Evolutionary conservation across 2,888 invertebrate genomes (phyloP), one percentile per base, ranked within the genome.

Genomic region (Lysandra bellargus): DNA sequence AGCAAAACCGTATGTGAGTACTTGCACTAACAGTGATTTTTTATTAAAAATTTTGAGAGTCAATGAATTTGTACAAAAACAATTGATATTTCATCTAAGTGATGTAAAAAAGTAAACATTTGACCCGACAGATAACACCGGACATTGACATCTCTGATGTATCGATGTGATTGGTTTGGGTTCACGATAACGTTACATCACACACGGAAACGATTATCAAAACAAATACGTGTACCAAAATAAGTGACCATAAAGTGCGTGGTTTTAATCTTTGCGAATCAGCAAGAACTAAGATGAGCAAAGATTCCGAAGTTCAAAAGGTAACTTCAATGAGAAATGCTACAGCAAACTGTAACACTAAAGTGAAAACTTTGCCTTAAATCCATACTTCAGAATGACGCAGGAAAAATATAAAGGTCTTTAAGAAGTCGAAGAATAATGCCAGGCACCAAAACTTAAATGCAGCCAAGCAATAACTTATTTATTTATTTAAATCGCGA

Each of bases 121-220:
- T 91, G 91, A 91, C 91, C 91, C 83, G 83, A 81, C 83, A 80
- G 91, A 91, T 91, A 91, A 90, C 85, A 80, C 83, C 82, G 88
- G 89, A 84, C 90, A 81, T 89, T 91, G 91, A 92, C 91, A 86
- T 84, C 83, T 86, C 83, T 82, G 81, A 85, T 85, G 83, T 81
- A 84, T 84, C 84, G 82, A 84, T 85, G 83, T 81, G 83, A 78
- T 79, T 81, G 80, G 82, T 81, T 82, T 85, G 84, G 85, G 86
- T 87, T 80, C 79, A 80, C 79, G 77, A 86, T 78, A 44, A 57
- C 61, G 60, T 78, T 61, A 57, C 49, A 78, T 80, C 75, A 75
- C 40, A 69, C 33, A 60, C 23, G 78, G 61, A 79, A 78, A 72
- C n/a, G 74, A 79, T 80, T 79, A 79, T 75, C 57, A 78, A 23